These are phyloP conservation scores for Cuniculus paca DNA, from an alignment of 2,797 vertebrate genomes.

Conservation along the genomic window DNA sequence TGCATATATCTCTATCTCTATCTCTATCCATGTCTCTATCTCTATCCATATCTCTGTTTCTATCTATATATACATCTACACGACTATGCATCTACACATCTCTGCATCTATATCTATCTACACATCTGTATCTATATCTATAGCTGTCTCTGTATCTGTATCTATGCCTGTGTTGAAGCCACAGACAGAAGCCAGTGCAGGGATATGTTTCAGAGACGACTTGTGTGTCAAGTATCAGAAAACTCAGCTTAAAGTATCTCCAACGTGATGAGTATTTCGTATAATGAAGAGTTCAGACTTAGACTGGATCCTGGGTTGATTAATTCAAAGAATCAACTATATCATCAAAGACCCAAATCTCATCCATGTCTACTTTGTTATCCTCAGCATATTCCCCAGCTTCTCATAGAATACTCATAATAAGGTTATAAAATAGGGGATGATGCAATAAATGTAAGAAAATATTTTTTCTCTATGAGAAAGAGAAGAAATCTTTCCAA, in stretches of 20 bases:
- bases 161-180: not conserved
- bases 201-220: not conserved
- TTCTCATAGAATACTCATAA: not conserved
- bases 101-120: too few species aligned
- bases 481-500: not conserved
- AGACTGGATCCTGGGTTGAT: not conserved
- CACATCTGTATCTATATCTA: not conserved
- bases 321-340: not conserved
- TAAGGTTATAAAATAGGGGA: not conserved
- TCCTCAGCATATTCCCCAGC: not conserved
- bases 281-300: not conserved
- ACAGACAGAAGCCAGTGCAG: not conserved
- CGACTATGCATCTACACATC: too few species aligned
- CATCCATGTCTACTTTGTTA: not conserved
- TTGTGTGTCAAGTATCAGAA: constrained; percentile 7
- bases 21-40: too few species aligned
- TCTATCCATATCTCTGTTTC: not conserved
- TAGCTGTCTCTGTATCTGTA: too few species aligned
- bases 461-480: not conserved
- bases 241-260: constrained; percentile 15
- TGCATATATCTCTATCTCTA: not conserved
- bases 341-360: not conserved
- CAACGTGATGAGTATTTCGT: not conserved
- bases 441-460: not conserved
- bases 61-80: too few species aligned